Evolutionary conservation across 2,113 vertebrate genomes (phyloP).

Genomic region (Dendropsophus ebraccatus): DNA sequence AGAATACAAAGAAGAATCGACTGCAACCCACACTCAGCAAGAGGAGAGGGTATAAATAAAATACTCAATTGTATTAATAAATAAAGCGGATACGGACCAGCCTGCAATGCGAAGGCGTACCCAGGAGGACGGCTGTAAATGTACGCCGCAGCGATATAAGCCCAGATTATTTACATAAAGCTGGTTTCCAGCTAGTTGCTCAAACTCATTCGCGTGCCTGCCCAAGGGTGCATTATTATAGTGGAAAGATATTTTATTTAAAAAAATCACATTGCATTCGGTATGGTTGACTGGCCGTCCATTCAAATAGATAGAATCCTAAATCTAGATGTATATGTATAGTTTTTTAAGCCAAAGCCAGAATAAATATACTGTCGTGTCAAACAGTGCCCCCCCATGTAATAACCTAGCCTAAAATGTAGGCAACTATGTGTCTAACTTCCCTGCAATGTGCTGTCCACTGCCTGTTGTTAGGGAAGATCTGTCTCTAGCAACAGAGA

Average conservation of each 20-base stretch:
- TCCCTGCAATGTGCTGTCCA: no score
- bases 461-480: no score
- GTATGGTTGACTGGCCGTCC: not conserved
- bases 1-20: conserved; percentile 19
- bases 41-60: conserved; percentile 24
- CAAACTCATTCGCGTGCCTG: not conserved
- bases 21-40: not conserved
- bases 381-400: no score
- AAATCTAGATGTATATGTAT: not conserved
- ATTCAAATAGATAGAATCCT: not conserved
- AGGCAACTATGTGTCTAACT: no score
- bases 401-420: no score
- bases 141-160: not conserved
- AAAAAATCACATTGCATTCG: not conserved
- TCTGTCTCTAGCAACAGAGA: no score
- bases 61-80: conserved; percentile 43
- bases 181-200: not conserved
- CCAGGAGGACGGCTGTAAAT: not conserved
- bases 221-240: not conserved
- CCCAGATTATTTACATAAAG: not conserved
- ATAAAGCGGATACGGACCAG: conserved; percentile 12
- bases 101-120: not conserved
- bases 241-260: not conserved
- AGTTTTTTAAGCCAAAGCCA: no score
- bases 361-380: no score